phyloP scores from a whole-genome alignment of 2,888 invertebrate genomes.

The Leptarthrus brevirostris region DNA sequence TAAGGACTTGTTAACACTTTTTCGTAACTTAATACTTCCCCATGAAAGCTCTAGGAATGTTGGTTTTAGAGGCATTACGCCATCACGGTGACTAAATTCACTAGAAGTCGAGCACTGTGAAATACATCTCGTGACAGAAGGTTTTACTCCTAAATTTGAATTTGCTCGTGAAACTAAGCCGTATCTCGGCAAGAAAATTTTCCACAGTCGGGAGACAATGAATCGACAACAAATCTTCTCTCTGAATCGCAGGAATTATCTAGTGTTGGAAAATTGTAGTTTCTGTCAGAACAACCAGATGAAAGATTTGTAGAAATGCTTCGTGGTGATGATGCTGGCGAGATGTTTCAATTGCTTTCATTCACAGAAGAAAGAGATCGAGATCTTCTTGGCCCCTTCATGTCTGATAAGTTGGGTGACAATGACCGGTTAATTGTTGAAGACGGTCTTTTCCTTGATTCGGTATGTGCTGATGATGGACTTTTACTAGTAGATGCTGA shows the following conservation, averaged over 20 bases:
- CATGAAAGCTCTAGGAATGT: slow-evolving; percentile 71
- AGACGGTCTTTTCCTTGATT: slow-evolving; percentile 22
- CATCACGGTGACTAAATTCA: slow-evolving; percentile 65
- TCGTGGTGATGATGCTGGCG: background rate
- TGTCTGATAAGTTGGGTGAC: background rate
- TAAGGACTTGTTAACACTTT: slow-evolving; percentile 69
- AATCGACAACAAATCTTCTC: slow-evolving; percentile 32
- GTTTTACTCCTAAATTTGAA: slow-evolving; percentile 52
- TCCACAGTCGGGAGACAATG: slow-evolving; percentile 52
- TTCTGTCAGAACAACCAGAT: background rate
- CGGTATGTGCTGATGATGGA: background rate
- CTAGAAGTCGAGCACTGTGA: slow-evolving; percentile 65
- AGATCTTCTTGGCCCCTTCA: background rate
- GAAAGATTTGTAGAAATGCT: slow-evolving; percentile 35
- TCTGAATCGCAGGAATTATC: slow-evolving; percentile 32
- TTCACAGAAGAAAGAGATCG: slow-evolving; percentile 57
- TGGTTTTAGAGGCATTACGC: slow-evolving; percentile 69
- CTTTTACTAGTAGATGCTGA: too few species aligned
- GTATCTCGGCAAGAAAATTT: slow-evolving; percentile 56
- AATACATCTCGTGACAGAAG: slow-evolving; percentile 57
- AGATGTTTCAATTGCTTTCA: background rate
- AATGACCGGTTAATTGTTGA: background rate
- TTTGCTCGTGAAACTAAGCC: slow-evolving; percentile 45
- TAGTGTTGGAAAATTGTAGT: slow-evolving; percentile 7
- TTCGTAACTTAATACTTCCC: slow-evolving; percentile 72